A percentile compares a stretch with the other conserved stretches of the same genome.
Evolutionary conservation across 2,113 vertebrate species (phyloP).

Genomic region (Takifugu bimaculatus): DNA sequence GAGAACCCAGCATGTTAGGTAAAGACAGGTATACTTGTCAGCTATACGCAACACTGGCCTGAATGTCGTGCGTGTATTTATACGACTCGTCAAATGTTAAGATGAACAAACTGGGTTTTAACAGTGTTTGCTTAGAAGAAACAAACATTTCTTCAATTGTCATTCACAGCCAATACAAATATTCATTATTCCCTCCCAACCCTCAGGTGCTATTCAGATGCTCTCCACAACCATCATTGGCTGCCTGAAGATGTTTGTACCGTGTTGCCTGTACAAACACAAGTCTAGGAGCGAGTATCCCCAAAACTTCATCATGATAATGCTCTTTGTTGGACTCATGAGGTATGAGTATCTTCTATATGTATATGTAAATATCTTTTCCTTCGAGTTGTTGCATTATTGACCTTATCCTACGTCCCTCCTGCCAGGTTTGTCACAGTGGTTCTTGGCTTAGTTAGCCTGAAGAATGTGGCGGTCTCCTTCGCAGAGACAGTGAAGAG

Average conservation of each 20-base stretch:
- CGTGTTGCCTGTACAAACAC: conserved; percentile 91
- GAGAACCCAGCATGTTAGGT: conserved; percentile 94
- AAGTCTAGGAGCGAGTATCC: conserved; percentile 86
- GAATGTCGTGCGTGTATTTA: no score
- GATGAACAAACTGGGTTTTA: no score
- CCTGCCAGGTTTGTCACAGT: conserved; percentile 86
- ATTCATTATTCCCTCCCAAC: not conserved
- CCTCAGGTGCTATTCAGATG: conserved; percentile 90
- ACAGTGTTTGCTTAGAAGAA: no score
- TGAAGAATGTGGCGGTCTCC: conserved; percentile 94
- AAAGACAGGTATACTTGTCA: conserved; percentile 31
- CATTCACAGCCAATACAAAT: not conserved
- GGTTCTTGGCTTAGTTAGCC: conserved; percentile 90
- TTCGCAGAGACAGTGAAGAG: conserved; percentile 98
- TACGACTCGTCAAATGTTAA: no score
- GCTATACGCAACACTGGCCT: no score
- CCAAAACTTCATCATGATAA: conserved; percentile 91
- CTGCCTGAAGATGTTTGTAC: conserved; percentile 86
- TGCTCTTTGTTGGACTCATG: conserved; percentile 95
- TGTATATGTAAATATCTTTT: no score
- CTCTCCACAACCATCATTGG: conserved; percentile 93
- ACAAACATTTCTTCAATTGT: not conserved
- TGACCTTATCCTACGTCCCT: not conserved
- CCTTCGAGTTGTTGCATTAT: no score
- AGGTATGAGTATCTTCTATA: conserved; percentile 67